These are phyloP conservation scores for Pygmarrhopalites habei DNA, from an alignment of 1,140 invertebrate species.

Conservation along the genomic window DNA sequence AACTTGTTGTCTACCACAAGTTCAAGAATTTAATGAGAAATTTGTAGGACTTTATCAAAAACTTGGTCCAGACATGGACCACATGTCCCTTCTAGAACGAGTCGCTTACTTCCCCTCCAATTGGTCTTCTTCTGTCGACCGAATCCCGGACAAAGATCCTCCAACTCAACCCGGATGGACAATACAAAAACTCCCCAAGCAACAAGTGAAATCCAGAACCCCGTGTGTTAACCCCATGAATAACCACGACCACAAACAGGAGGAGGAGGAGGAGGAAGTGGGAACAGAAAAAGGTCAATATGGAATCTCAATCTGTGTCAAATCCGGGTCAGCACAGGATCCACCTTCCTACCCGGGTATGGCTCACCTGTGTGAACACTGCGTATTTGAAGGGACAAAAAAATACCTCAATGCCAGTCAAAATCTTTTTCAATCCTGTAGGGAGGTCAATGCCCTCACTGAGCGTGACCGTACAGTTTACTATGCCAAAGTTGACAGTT, in stretches of 20 bases:
- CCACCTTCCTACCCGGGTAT: conserved; percentile 1
- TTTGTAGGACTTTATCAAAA: background rate
- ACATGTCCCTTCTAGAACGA: background rate
- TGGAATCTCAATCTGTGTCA: conserved; percentile 3
- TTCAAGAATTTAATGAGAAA: conserved; percentile 2
- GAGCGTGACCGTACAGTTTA: background rate
- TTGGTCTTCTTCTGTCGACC: background rate
- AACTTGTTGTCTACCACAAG: background rate
- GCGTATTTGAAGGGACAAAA: conserved; percentile 8
- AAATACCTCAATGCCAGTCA: conserved; percentile 1
- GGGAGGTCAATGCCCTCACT: background rate
- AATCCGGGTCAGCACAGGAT: conserved; percentile 10
- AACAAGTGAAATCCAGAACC: too few species aligned
- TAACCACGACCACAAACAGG: background rate
- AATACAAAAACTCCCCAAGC: too few species aligned
- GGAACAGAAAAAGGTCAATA: background rate
- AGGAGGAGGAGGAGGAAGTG: background rate
- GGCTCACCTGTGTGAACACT: conserved; percentile 19
- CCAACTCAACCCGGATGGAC: too few species aligned
- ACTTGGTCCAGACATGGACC: background rate
- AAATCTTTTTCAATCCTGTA: background rate
- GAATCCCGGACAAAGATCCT: background rate
- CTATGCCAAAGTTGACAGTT: background rate
- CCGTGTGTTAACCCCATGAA: background rate
- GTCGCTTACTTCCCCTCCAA: background rate